Evolutionary conservation across 2,113 vertebrate genomes (phyloP), one percentile per base, ranked within the genome.

Genomic region (Corythornis vintsioides): DNA sequence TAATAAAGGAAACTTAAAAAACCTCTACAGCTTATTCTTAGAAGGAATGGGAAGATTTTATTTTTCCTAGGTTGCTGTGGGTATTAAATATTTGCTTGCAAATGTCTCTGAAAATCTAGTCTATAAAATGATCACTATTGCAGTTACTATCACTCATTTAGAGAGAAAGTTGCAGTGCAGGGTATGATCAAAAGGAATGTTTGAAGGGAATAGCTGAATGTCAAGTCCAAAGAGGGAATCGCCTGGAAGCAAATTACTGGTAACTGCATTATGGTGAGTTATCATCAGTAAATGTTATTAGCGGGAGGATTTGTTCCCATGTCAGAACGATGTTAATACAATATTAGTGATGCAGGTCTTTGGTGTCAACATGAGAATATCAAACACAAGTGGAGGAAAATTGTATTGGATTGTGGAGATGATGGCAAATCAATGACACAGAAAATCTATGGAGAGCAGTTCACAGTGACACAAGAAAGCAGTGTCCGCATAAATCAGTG

Each of bases 381-480:
- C 87, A 91, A 80, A 93, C 74, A 84, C 92, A 88, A 93, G 87
- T 47, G 79, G 75, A 88, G 79, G 87, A 85, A 96, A 94, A 96
- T 92, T 89, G 84, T 65, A 92, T 89, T 88, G 85, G 79, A 94
- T 93, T 91, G 79, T 86, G 92, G 87, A 93, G 94, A 93, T 93
- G 94, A 96, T 96, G 87, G 89, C 95, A 93, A 95, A 96, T 95
- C 95, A 95, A 96, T 95, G 95, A 95, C 91, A 95, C 79, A 38
- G 92, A 93, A 95, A 92, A 95, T 96, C 92, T 93, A 86, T 96
- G 91, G 92, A 94, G 82, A 94, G 87, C 89, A 92, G 84, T 95
- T 95, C 89, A 50, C 59, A 71, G 87, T 80, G 95, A 95, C 94
- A 96, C 64, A 26, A 92, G 94, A 91, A 96, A 94, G 91, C 89